Evolutionary conservation across 37 sponge, comb jelly and placozoan genomes (phyloP), one percentile per base, ranked within the genome.

Genomic region (Ianthella basta): DNA sequence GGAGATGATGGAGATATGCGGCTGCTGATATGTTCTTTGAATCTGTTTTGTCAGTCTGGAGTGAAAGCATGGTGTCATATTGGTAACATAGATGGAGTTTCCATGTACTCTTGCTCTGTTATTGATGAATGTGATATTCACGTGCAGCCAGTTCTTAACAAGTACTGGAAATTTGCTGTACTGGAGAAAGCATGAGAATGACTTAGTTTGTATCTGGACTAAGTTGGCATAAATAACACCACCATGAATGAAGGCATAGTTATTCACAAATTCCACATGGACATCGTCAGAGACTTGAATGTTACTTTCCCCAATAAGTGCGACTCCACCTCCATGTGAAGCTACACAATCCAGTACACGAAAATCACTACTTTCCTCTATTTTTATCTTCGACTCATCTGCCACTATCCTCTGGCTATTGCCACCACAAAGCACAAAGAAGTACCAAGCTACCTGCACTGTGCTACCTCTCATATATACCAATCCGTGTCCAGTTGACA

Each of bases 121-220:
- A 6, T 69, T 30, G 6, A 32, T n/a, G 70, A 69, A 69, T 30
- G 29, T 35, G 18, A 69, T 34, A 35, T 30, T 30, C 32, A 69
- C 70, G 27, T 69, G 8, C 34, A 6, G 1, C 70, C 70, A 69
- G 4, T 69, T 30, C 18, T 69, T 6, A 1, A 33, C 35, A 30
- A 34, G 70, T 30, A 69, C 18, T 16, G 70, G 34, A 13, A 35
- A 32, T 34, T 69, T 33, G 18, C 15, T 69, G 34, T 69, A 69
- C 34, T 69, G 70, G 33, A 69, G 70, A 35, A 69, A 69, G 6
- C 70, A 69, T 30, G 70, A 34, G 34, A 34, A 18, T n/a, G 70
- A 18, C 29, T 30, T 34, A 18, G 33, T 6, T 18, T 69, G 34
- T 3, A 32, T 12, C 18, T 30, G 70, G 33, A 35, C 27, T 27